phyloP scores from a whole-genome alignment of 37 sponge, comb jelly and placozoan genomes.

The Aplysina aerophoba region DNA sequence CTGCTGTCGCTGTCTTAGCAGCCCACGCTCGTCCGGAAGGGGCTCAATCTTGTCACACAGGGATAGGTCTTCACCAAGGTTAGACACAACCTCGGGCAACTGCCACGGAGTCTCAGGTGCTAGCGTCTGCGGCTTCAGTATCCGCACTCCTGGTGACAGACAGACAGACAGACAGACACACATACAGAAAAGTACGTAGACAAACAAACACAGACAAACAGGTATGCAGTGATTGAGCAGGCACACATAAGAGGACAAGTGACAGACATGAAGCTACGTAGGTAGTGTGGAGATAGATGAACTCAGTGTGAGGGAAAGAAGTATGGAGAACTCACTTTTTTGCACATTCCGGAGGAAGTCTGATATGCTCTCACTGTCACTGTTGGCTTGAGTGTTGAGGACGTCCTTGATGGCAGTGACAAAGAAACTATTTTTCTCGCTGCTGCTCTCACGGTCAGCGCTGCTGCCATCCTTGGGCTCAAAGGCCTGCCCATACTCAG shows the following conservation, averaged over 20 bases:
- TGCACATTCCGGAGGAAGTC: slow-evolving; percentile 53
- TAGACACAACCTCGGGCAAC: slow-evolving; percentile 71
- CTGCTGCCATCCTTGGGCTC: slow-evolving; percentile 40
- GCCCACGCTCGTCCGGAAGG: background rate
- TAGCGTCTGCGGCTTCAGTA: background rate
- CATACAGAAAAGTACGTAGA: no score
- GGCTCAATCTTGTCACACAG: slow-evolving; percentile 56
- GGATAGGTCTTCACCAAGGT: slow-evolving; percentile 66
- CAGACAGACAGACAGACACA: background rate
- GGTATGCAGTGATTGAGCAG: background rate
- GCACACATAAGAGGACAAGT: background rate
- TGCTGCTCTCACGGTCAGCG: background rate
- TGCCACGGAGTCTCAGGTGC: slow-evolving; percentile 50
- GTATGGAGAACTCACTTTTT: slow-evolving; percentile 10
- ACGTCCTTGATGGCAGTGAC: slow-evolving; percentile 66
- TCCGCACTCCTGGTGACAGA: slow-evolving; percentile 1
- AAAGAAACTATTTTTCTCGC: slow-evolving; percentile 75
- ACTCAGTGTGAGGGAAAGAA: no score
- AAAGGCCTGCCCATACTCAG: slow-evolving; percentile 70
- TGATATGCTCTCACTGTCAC: slow-evolving; percentile 45
- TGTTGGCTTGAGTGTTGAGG: slow-evolving; percentile 39
- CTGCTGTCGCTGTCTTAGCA: slow-evolving; percentile 15
- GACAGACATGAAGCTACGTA: background rate
- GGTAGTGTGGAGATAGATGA: no score
- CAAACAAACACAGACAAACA: no score